phyloP scores from a whole-genome alignment of 2,888 invertebrate species.

The Aporophyla lueneburgensis region DNA sequence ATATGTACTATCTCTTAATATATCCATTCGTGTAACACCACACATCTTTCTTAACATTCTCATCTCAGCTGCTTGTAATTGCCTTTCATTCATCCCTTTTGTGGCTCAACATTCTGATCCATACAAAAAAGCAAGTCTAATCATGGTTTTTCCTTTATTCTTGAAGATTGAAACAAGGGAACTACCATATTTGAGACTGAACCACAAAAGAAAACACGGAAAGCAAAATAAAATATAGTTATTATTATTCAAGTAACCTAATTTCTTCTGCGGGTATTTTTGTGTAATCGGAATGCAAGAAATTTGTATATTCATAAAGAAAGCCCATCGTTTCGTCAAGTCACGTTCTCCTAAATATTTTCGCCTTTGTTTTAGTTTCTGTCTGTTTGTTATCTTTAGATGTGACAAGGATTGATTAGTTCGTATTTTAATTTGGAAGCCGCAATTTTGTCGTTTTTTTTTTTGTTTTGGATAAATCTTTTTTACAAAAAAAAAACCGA shows the following conservation, averaged over 20 bases:
- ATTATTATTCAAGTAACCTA: slow-evolving; percentile 13
- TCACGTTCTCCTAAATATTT: slow-evolving; percentile 28
- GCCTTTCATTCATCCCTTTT: too few relatives aligned
- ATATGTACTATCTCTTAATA: too few relatives aligned
- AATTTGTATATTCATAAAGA: background rate
- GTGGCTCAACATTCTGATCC: too few relatives aligned
- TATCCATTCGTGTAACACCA: too few relatives aligned
- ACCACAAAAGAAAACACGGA: background rate
- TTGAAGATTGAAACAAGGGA: too few relatives aligned
- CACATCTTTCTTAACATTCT: too few relatives aligned
- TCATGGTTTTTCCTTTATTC: too few relatives aligned
- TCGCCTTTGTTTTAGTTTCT: slow-evolving; percentile 30
- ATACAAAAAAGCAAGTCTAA: too few relatives aligned
- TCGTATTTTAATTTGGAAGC: slow-evolving; percentile 24
- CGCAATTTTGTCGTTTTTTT: slow-evolving; percentile 4
- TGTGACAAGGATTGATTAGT: slow-evolving; percentile 42
- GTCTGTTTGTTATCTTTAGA: slow-evolving; percentile 24
- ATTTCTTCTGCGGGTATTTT: slow-evolving; percentile 11
- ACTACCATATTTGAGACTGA: background rate
- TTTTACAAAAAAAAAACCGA: too few relatives aligned
- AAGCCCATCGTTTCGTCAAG: background rate
- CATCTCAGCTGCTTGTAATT: too few relatives aligned
- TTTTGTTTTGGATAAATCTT: slow-evolving; percentile 1
- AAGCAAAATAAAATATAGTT: background rate
- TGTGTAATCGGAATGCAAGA: slow-evolving; percentile 13